These are phyloP conservation scores for Augochlorella aurata DNA, from an alignment of 2,888 invertebrate genomes.

Conservation along the genomic window DNA sequence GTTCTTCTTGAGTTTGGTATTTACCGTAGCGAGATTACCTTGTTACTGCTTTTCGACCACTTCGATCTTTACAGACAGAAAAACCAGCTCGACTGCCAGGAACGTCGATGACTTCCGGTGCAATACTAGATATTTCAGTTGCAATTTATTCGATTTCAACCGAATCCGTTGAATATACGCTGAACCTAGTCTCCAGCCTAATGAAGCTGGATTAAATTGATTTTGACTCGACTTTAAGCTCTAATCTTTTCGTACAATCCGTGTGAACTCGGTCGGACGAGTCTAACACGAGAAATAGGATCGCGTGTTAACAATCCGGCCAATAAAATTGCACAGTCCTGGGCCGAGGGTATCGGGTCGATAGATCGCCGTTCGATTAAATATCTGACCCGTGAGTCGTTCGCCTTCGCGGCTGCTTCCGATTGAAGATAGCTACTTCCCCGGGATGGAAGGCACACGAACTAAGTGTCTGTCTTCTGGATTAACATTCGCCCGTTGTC, in stretches of 20 bases:
- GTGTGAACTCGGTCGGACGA: background rate
- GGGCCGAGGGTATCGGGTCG: slow-evolving; percentile 13
- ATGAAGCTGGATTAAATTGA: too few species aligned
- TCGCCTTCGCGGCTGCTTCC: slow-evolving; percentile 21
- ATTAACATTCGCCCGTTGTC: slow-evolving; percentile 18
- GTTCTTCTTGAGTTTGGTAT: background rate
- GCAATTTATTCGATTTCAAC: too few species aligned
- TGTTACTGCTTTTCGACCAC: too few species aligned
- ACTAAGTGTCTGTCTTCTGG: background rate
- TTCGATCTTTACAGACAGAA: background rate
- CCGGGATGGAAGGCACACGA: background rate
- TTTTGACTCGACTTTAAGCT: too few species aligned
- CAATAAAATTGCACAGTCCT: slow-evolving; percentile 13
- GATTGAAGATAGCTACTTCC: slow-evolving; percentile 23
- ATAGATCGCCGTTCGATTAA: slow-evolving; percentile 43
- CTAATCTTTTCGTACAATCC: background rate
- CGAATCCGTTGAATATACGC: too few species aligned
- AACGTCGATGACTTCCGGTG: too few species aligned
- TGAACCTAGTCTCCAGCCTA: too few species aligned
- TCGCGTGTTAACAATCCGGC: slow-evolving; percentile 17
- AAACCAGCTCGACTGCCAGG: too few species aligned
- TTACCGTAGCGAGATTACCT: background rate
- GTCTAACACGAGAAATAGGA: background rate
- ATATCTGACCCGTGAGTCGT: slow-evolving; percentile 19
- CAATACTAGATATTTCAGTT: too few species aligned